Conservation (phyloP, 2,113 vertebrate genomes). For the Spermophilus dauricus region DNA sequence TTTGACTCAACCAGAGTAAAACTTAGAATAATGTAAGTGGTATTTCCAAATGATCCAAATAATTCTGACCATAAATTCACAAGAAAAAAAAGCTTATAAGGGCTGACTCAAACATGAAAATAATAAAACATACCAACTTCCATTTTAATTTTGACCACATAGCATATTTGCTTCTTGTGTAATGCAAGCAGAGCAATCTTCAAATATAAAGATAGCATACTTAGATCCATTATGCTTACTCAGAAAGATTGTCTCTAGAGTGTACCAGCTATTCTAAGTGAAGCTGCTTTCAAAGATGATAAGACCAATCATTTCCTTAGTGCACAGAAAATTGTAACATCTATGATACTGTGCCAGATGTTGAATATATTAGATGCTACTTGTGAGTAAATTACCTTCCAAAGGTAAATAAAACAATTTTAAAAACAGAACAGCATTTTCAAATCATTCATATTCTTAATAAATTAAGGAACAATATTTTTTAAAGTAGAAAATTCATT, state of each 20-base stretch:
- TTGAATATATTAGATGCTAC: constrained; percentile 19
- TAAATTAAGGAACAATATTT: constrained; percentile 4
- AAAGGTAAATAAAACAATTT: constrained; percentile 63
- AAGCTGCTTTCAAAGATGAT: not conserved
- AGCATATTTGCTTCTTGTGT: not conserved
- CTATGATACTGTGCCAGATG: not conserved
- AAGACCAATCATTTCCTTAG: constrained; percentile 17
- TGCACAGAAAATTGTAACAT: constrained; percentile 11
- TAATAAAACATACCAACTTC: not conserved
- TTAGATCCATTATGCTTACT: not conserved
- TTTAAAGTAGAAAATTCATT: not conserved
- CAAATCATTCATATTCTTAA: not conserved
- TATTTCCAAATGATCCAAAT: not conserved
- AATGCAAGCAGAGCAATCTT: not conserved
- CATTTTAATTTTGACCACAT: not conserved
- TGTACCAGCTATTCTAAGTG: not conserved
- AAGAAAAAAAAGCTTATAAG: not conserved
- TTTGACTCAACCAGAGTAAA: not conserved
- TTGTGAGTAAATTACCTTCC: not conserved
- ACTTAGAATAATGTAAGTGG: not conserved
- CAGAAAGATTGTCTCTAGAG: not conserved
- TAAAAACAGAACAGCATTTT: constrained; percentile 45
- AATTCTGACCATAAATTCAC: not conserved
- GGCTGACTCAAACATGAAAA: not conserved
- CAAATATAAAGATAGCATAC: not conserved